Base-by-base conservation (phyloP, 2,888 invertebrate species). In the Anorthoa munda region DNA sequence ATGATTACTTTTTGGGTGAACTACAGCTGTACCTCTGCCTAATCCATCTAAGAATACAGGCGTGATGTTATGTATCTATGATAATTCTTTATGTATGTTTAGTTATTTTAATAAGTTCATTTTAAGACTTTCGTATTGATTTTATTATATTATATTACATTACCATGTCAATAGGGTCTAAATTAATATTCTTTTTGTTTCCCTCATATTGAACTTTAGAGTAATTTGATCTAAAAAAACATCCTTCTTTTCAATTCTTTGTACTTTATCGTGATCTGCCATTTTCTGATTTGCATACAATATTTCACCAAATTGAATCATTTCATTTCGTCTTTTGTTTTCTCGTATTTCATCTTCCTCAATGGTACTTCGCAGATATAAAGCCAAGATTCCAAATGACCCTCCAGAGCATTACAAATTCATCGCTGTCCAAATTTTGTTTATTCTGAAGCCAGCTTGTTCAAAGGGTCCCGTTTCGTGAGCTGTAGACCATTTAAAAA, bases 401-500 rank as follows among this genome's bases (percentile, higher is more conserved):
- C 74, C 72, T 77, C 65, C 50, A 68, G 67, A 66, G 75, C 59
- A 68, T 77, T 77, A 75, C 64, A 71, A 86, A 75, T 79, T 84
- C 77, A 81, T 63, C 26, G 59, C 26, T 60, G 58, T 58, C 60
- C 59, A 70, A 78, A 77, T 72, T 75, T 75, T 76, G 78, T 82
- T 79, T 84, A 78, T 76, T 77, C 72, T 78, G 61, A 61, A 66
- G 67, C 66, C 64, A 77, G 63, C 70, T 67, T 63, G 48, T 73
- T 78, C 72, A 76, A 72, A 77, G 60, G 64, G 61, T 39, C 70
- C 48, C 56, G 46, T 66, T 77, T 72, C 31, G 51, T 60, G 68
- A 79, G 63, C 58, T 65, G 66, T 53, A 51, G 75, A 74, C 72
- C 78, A 69, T 83, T 85, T 80, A 78, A 88, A 90, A 90, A 91